Evolutionary conservation across 2,797 vertebrate species (phyloP), one percentile per base, ranked within the genome.

Genomic region (Darevskia mixta): DNA sequence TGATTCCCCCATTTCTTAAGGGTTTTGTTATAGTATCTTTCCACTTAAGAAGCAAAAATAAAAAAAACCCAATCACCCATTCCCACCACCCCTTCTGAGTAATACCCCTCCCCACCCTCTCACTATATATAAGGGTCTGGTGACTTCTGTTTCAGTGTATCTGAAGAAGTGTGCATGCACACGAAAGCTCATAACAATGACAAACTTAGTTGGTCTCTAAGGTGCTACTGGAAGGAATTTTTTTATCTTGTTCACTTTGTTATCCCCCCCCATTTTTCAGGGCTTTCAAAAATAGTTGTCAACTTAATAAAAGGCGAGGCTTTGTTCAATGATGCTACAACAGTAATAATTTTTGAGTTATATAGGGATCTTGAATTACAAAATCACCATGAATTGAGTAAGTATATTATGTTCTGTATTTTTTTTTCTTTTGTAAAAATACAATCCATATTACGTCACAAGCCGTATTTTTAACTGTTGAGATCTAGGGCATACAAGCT

Each of bases 291-390:
- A 93, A 84, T 86, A 32, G 87, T 96, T 8, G n/a, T 86, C 58
- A 93, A 89, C 64, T 92, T 96, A 93, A 96, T 95, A 92, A 93
- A 91, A 84, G 95, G 94, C 84, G 93, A 96, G 91, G 90, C 92
- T 78, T 85, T 96, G 76, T 87, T 96, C 79, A 95, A 87, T 6
- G 92, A 92, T 86, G 78, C 94, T 85, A 38, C 92, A 9, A 91
- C 94, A 41, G 64, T 92, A 81, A 87, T 90, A 86, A 2, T 86
- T 27, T 96, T 93, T 88, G 67, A 38, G 23, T 55, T 83, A 29
- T 89, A 88, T 75, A 83, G 61, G 11, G 80, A 88, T 13, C 41
- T 88, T 35, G 35, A 2, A 45, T 1, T 27, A 17, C n/a, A 38
- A 0, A 17, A 1, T 10, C 82, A 90, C 55, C 0, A 38, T 1